Percentiles rank a stretch among this genome's conserved stretches.
Conservation (phyloP, 2,113 vertebrate species). For the Hyaena hyaena region DNA sequence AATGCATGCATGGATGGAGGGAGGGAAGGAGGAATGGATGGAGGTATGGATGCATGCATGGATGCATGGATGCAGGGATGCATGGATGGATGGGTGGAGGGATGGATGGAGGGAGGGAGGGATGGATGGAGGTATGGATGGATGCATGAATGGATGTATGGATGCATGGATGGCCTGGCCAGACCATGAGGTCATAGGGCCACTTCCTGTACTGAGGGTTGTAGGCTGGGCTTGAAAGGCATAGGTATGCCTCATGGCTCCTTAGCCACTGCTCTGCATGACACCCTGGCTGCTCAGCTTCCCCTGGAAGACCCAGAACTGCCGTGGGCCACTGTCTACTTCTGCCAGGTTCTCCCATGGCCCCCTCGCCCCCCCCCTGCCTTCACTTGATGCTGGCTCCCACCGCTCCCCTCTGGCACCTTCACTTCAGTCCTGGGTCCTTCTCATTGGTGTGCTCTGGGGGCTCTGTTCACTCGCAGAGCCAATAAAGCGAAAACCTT, state of each 20-base stretch:
- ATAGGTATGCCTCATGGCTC: background rate
- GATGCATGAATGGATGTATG: background rate
- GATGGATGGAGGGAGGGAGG: too few species aligned
- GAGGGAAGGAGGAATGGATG: too few species aligned
- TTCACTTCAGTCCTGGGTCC: accelerated
- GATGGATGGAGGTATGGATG: background rate
- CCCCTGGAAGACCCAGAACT: background rate
- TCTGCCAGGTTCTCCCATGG: background rate
- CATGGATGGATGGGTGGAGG: background rate
- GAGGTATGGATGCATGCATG: background rate
- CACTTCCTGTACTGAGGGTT: background rate
- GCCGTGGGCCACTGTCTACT: accelerated
- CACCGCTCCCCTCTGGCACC: background rate
- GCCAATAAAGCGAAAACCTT: background rate
- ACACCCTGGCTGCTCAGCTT: background rate
- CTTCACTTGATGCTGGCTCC: background rate
- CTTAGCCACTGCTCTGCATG: background rate
- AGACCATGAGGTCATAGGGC: background rate
- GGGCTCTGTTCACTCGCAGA: background rate
- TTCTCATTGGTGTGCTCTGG: accelerated
- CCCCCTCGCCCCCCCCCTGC: accelerated
- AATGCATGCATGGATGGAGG: background rate
- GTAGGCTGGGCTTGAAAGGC: background rate
- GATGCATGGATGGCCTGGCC: background rate
- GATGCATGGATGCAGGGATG: background rate